Evolutionary conservation across 2,113 vertebrate genomes (phyloP), one percentile per base, ranked within the genome.

Genomic region (Pavo muticus): DNA sequence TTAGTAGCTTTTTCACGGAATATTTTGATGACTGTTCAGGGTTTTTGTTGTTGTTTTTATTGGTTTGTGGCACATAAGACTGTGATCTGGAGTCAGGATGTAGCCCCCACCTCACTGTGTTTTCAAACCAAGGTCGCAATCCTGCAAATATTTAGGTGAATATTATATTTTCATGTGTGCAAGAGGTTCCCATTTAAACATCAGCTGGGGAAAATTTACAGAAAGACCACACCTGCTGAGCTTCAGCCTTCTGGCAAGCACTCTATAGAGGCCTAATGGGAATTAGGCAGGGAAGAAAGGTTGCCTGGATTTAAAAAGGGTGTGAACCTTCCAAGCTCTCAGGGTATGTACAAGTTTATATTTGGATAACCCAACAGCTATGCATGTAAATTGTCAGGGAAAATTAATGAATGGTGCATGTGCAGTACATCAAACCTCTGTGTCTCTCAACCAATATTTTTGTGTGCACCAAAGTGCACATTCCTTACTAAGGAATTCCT

Each of bases 141-240:
- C 57, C 74, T 77, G 74, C 67, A 64, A 88, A 77, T 37, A 45
- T 83, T 88, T 90, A 32, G 44, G n/a, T 69, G 74, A 72, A 3
- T 54, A 71, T 89, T 75, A 15, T 77, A 60, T 76, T 92, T 84
- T 92, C 50, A 63, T 69, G 27, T 18, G 12, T 85, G 32, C 56
- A 39, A 93, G 83, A 85, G 44, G 23, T 90, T 92, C 64, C 71
- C 50, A 73, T 87, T 54, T 82, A 72, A 93, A 45, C 27, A 64
- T 93, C 74, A 63, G 39, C 74, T 67, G 88, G 56, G 88, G 71
- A 84, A 84, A 84, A 82, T 39, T 73, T 80, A 47, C 52, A 95
- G 76, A 81, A 91, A 93, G 94, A 85, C 95, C 96, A 94, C 88
- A 91, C 88, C 91, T 94, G 81, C 80, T 81, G 80, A 95, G 63